Base-by-base conservation (phyloP, 2,113 vertebrate species). In the Caloenas nicobarica region DNA sequence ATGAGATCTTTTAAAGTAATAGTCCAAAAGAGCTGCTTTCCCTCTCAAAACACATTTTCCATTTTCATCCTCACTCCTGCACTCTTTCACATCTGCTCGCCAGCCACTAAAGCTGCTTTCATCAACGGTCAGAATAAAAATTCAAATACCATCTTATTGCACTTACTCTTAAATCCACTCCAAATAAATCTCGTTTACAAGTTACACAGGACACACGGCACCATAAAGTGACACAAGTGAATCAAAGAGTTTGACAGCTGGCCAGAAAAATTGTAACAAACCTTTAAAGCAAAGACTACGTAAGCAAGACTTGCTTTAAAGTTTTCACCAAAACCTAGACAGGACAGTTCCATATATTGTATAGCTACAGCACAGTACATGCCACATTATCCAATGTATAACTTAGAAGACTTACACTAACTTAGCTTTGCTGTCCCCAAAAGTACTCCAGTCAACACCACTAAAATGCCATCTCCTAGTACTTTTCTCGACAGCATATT, bases 371-470 rank as follows among this genome's bases (percentile, higher is more conserved):
- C 83, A 44, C 28, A 12, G 34, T 4, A 16, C 5, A 0, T 1
- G 13, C 50, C 7, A 5, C 1, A 2, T 46, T 17, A 56, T 1
- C 23, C 34, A 22, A 11, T 0, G 3, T 5, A 65, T 36, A n/a
- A 25, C 38, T 46, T 29, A 16, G 36, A 66, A 54, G 13, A 12
- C 18, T 70, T 19, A 19, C 3, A 26, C 16, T 17, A 34, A 11
- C 33, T 64, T 17, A 51, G 40, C n/a, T n/a, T 64, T 0, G 1
- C 33, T 44, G 51, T 8, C 51, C 29, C 33, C 34, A 23, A 10
- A 84, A 74, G 33, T 18, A 25, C 72, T 81, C 29, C 33, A 18
- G 18, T n/a, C 46, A 84, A 34, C 9, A 2, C 4, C 24, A 66
- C 7, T 19, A 4, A 34, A 64, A 44, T 6, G 7, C 14, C 16